A percentile compares a stretch with the other conserved stretches of the same genome.
phyloP scores from a whole-genome alignment of 2,797 vertebrate species.

The Microtus californicus region DNA sequence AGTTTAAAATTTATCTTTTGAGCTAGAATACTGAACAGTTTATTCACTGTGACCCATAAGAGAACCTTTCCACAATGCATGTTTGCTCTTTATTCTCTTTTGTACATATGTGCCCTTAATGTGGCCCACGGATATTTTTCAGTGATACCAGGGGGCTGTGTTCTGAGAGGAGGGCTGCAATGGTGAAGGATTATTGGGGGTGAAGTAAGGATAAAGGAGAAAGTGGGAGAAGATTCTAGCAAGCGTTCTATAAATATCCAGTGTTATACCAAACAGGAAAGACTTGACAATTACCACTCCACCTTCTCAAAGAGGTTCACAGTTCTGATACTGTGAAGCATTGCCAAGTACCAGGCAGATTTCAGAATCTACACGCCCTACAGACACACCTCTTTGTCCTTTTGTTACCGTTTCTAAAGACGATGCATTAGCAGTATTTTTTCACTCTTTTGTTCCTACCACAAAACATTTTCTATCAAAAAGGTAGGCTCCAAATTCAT shows the following conservation, averaged over 20 bases:
- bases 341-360: background rate
- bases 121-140: background rate
- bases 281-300: constrained; percentile 6
- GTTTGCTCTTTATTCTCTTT: background rate
- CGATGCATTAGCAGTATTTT: background rate
- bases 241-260: constrained; percentile 38
- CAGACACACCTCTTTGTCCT: constrained; percentile 1
- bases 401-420: background rate
- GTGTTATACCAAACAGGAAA: constrained; percentile 39
- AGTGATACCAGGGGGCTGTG: too few relatives aligned
- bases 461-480: constrained; percentile 48
- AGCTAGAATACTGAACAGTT: background rate
- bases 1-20: background rate
- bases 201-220: background rate
- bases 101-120: background rate
- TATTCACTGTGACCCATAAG: background rate
- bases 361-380: background rate
- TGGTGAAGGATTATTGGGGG: background rate
- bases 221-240: background rate
- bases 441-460: background rate
- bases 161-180: background rate
- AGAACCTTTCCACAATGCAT: background rate
- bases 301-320: constrained; percentile 13
- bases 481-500: constrained; percentile 48
- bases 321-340: constrained; percentile 37